A percentile compares a stretch with the other conserved stretches of the same genome.
Conservation (phyloP, 1,140 invertebrate genomes). For the Phthorimaea operculella region DNA sequence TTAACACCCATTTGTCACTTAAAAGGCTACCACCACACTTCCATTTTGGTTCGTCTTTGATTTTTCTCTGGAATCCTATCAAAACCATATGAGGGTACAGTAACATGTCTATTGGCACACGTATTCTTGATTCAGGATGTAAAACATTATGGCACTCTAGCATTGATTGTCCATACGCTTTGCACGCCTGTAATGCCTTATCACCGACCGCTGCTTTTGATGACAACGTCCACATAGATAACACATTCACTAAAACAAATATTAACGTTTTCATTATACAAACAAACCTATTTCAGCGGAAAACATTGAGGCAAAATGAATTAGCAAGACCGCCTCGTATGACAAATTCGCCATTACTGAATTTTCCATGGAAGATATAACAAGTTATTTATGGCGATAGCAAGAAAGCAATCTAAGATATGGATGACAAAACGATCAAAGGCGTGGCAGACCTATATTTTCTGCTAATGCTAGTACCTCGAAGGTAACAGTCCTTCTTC, state of each 20-base stretch:
- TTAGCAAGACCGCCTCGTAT: too few species aligned
- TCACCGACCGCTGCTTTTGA: slow-evolving; percentile 28
- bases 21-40: slow-evolving; percentile 70
- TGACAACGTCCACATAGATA: background rate
- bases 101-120: slow-evolving; percentile 49
- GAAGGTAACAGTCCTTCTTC: too few species aligned
- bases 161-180: slow-evolving; percentile 42
- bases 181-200: slow-evolving; percentile 44
- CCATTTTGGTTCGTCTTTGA: slow-evolving; percentile 27
- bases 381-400: too few species aligned
- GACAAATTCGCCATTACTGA: too few species aligned
- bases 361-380: too few species aligned
- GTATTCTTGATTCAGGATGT: slow-evolving; percentile 30
- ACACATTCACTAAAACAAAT: background rate
- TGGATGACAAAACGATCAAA: too few species aligned
- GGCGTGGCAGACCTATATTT: too few species aligned
- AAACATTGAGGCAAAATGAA: too few species aligned
- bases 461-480: too few species aligned
- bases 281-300: too few species aligned
- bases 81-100: slow-evolving; percentile 57
- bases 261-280: background rate
- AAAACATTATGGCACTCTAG: slow-evolving; percentile 52
- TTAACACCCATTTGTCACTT: slow-evolving; percentile 67
- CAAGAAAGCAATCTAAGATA: too few species aligned
- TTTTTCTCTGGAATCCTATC: slow-evolving; percentile 37